Percentiles rank a stretch among this genome's conserved stretches.
These are phyloP conservation scores for Mustela nigripes DNA, from an alignment of 2,113 vertebrate species.

Conservation along the genomic window DNA sequence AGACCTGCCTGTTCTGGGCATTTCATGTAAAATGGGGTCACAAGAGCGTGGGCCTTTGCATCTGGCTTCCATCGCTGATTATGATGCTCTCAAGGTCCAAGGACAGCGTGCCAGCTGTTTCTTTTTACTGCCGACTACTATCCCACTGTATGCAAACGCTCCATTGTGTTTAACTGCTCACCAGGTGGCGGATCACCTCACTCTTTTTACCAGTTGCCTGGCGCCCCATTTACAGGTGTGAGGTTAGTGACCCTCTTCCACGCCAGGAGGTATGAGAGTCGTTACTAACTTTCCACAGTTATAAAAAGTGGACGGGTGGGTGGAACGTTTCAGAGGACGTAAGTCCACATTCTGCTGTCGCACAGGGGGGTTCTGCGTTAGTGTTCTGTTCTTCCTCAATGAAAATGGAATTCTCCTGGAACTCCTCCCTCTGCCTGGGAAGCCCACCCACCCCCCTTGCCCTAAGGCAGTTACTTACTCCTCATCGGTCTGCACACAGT, in stretches of 20 bases:
- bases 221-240: neutral
- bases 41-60: neutral
- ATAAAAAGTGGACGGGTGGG: neutral
- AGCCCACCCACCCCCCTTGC: neutral
- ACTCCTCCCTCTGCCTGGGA: neutral
- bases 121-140: neutral
- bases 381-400: neutral
- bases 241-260: neutral
- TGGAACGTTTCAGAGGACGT: neutral
- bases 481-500: conserved; percentile 98
- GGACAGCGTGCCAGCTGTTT: rapidly evolving
- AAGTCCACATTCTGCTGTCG: neutral
- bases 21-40: neutral
- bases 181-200: neutral
- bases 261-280: neutral
- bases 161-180: neutral
- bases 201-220: neutral
- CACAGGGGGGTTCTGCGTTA: too few relatives aligned
- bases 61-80: neutral
- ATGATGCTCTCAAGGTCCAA: neutral
- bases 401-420: neutral
- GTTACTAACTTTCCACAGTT: neutral
- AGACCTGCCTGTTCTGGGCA: neutral
- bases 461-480: conserved; percentile 91
- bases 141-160: neutral